Conservation (phyloP, 2,888 invertebrate species). For the Drosophila meridiana region DNA sequence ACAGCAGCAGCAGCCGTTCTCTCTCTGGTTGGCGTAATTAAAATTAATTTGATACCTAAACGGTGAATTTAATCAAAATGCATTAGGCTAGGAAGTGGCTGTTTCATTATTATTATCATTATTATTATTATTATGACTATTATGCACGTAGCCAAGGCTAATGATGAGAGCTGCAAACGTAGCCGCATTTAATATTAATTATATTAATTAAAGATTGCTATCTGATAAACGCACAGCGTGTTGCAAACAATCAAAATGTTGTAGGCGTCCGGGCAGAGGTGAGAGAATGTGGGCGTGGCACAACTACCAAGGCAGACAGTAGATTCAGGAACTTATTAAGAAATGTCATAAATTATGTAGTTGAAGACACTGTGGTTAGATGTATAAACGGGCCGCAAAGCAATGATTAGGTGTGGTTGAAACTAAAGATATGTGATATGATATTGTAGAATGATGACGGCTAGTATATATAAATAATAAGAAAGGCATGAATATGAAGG, state of each 20-base stretch:
- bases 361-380: neutral
- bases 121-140: conserved; percentile 35
- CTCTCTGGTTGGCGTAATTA: conserved; percentile 59
- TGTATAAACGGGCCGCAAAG: neutral
- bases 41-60: conserved; percentile 73
- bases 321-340: neutral
- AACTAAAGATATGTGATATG: neutral
- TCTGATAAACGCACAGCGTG: conserved; percentile 45
- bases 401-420: neutral
- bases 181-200: conserved; percentile 53
- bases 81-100: conserved; percentile 53
- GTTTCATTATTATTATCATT: conserved; percentile 18
- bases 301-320: neutral
- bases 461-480: neutral
- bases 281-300: conserved; percentile 37
- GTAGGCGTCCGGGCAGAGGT: conserved; percentile 7
- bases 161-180: conserved; percentile 42
- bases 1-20: conserved; percentile 14
- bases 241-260: conserved; percentile 4
- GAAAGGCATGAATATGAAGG: too few relatives aligned
- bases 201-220: conserved; percentile 55
- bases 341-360: neutral
- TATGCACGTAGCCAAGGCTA: conserved; percentile 47
- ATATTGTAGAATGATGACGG: neutral
- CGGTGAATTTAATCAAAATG: conserved; percentile 66